phyloP scores from a whole-genome alignment of 2,888 invertebrate genomes.

The Tribolium freemani region DNA sequence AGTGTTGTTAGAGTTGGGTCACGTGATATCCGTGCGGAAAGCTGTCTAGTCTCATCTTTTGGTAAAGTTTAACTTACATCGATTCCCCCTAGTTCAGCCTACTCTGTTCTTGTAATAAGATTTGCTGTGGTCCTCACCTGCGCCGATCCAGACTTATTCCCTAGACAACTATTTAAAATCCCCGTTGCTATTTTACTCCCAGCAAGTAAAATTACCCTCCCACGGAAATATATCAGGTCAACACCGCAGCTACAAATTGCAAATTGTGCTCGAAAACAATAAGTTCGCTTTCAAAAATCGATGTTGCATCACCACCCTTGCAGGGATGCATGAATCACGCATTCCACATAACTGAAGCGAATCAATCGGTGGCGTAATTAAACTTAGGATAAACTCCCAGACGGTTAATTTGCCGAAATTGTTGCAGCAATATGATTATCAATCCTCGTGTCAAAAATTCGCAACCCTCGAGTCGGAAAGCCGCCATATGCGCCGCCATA shows the following conservation, averaged over 20 bases:
- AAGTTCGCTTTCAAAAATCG: conserved; percentile 35
- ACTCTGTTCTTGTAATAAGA: conserved; percentile 55
- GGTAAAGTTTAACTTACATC: conserved; percentile 39
- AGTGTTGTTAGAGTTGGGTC: not conserved
- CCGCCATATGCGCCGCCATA: conserved; percentile 7
- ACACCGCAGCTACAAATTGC: conserved; percentile 44
- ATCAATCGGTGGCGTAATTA: conserved; percentile 34
- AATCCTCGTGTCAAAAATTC: not conserved
- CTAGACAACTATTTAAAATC: conserved; percentile 57
- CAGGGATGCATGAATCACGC: conserved; percentile 36
- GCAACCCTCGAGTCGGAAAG: not conserved
- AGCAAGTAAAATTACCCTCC: conserved; percentile 49
- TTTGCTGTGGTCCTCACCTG: conserved; percentile 59
- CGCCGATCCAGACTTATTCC: conserved; percentile 57
- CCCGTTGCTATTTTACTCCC: conserved; percentile 53
- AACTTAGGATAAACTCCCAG: conserved; percentile 22
- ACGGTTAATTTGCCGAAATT: conserved; percentile 28
- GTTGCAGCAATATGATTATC: not conserved
- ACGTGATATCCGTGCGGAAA: conserved; percentile 28
- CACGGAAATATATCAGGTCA: conserved; percentile 53
- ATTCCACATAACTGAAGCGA: conserved; percentile 19
- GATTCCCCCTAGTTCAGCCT: conserved; percentile 43
- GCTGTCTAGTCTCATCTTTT: conserved; percentile 35
- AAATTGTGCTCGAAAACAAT: conserved; percentile 5
- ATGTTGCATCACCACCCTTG: conserved; percentile 15